Evolutionary conservation across 2,797 vertebrate genomes (phyloP).

Genomic region (Vipera ursinii): DNA sequence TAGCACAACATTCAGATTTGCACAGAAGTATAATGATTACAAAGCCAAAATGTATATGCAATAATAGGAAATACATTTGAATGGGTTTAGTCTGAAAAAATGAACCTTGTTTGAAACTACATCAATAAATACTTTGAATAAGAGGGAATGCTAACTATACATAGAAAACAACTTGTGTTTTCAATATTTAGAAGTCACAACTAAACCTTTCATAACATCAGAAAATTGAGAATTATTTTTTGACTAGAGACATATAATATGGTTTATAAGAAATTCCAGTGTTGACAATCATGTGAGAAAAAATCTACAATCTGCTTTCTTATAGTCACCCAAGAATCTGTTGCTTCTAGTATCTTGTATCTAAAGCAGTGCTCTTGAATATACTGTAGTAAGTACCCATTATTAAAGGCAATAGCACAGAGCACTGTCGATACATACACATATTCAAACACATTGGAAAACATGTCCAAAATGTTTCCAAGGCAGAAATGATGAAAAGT

Average conservation of each 20-base stretch:
- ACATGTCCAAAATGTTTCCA: not conserved
- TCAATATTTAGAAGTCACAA: slow-evolving; percentile 28
- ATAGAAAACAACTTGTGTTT: slow-evolving; percentile 29
- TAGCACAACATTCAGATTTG: slow-evolving; percentile 52
- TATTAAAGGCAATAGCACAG: not conserved
- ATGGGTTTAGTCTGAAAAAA: not conserved
- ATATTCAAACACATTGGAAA: not conserved
- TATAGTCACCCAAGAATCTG: not conserved
- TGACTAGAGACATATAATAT: slow-evolving; percentile 22
- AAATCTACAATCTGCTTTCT: not conserved
- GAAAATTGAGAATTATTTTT: not conserved
- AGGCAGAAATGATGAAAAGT: not conserved
- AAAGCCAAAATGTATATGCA: slow-evolving; percentile 45
- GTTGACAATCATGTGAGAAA: not conserved
- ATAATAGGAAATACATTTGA: slow-evolving; percentile 12
- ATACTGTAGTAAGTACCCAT: not conserved
- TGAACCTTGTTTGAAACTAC: slow-evolving; percentile 35
- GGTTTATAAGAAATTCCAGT: not conserved
- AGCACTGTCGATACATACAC: not conserved
- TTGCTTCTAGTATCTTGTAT: not conserved
- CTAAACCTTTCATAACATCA: slow-evolving; percentile 1
- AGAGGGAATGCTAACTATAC: not conserved
- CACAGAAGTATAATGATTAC: slow-evolving; percentile 49
- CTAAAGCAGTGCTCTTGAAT: not conserved
- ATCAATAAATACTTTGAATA: not conserved